A percentile compares a stretch with the other conserved stretches of the same genome.
Conservation (phyloP, 2,113 vertebrate species). For the Syngnathoides biaculeatus region DNA sequence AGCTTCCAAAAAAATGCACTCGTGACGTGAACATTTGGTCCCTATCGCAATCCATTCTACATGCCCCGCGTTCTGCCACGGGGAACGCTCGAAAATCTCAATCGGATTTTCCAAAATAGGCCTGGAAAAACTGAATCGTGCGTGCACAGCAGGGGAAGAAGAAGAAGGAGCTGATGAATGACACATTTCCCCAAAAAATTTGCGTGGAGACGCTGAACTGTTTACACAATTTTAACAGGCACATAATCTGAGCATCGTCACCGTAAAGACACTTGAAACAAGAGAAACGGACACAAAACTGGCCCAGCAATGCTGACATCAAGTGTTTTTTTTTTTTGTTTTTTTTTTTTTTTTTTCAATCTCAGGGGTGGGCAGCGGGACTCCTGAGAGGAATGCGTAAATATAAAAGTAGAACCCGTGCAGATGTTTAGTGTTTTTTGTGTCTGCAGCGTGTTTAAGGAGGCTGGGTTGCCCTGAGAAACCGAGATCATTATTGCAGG, state of each 20-base stretch:
- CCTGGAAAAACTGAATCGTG: too few species aligned
- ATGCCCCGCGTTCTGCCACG: too few species aligned
- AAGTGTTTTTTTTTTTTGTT: neutral
- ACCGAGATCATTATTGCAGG: constrained; percentile 15
- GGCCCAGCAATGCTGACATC: constrained; percentile 12
- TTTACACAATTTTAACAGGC: constrained; percentile 44
- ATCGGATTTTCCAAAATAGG: too few species aligned
- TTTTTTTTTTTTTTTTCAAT: too few species aligned
- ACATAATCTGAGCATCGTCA: constrained; percentile 38
- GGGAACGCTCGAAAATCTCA: too few species aligned
- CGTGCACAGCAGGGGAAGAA: too few species aligned
- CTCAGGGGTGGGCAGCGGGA: constrained; percentile 4
- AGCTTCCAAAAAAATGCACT: too few species aligned
- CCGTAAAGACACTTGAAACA: constrained; percentile 23
- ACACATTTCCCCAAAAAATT: constrained; percentile 40
- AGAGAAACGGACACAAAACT: constrained; percentile 15
- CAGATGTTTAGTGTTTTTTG: constrained; percentile 13
- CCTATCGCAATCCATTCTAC: too few species aligned
- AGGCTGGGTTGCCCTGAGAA: constrained; percentile 55
- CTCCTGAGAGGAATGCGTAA: constrained; percentile 37
- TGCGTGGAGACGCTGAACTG: constrained; percentile 38
- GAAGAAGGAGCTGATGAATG: constrained; percentile 2
- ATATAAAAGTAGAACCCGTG: constrained; percentile 40
- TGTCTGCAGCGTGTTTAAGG: constrained; percentile 39
- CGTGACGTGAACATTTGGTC: too few species aligned